A percentile compares a stretch with the other conserved stretches of the same genome.
Conservation (phyloP, 1,140 invertebrate species). For the Lasaia peninsularis region DNA sequence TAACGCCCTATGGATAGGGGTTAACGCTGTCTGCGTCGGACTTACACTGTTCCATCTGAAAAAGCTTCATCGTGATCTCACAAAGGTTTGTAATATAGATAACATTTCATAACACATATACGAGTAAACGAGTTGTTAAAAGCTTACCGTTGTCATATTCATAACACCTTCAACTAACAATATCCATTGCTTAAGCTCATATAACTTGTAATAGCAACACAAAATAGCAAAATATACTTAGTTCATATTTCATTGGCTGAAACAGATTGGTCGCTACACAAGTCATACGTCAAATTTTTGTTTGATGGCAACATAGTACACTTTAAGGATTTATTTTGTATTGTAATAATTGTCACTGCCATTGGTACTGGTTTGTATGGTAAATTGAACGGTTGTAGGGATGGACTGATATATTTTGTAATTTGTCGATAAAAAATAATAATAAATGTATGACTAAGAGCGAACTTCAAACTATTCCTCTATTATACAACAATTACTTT, state of each 20-base stretch:
- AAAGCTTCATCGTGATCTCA: constrained; percentile 90
- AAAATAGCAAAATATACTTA: constrained; percentile 17
- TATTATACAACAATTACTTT: no score
- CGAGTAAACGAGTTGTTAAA: not conserved
- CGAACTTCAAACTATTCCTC: no score
- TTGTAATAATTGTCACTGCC: not conserved
- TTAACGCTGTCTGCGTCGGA: constrained; percentile 91
- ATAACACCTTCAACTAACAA: constrained; percentile 25
- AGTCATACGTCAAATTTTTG: constrained; percentile 6
- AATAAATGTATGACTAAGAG: not conserved
- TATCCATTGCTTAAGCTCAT: constrained; percentile 33
- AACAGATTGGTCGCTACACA: constrained; percentile 11
- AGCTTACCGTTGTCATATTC: constrained; percentile 16
- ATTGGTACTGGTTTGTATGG: not conserved
- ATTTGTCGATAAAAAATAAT: not conserved
- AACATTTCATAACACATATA: not conserved
- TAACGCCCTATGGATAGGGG: constrained; percentile 92
- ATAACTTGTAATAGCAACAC: constrained; percentile 21
- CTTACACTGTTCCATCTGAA: constrained; percentile 90
- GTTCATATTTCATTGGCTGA: constrained; percentile 10
- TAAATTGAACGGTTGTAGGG: not conserved
- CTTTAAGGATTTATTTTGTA: constrained; percentile 5
- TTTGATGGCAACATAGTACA: not conserved
- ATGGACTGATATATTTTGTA: not conserved
- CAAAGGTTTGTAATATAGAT: constrained; percentile 77